phyloP scores from a whole-genome alignment of 2,888 invertebrate genomes.

The Ophraella communa region DNA sequence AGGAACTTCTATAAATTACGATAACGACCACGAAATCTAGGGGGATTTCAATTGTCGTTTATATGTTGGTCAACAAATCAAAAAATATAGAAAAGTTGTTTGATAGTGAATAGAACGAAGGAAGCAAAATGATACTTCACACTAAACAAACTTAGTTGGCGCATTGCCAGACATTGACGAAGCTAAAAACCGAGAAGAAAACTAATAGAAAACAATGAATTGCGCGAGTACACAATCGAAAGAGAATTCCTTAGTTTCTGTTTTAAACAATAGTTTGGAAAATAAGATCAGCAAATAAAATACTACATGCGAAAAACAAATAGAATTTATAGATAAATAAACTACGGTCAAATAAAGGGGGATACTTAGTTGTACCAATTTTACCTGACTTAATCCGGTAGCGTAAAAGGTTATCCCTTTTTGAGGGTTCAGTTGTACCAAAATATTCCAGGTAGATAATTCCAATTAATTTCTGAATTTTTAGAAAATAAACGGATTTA shows the following conservation, averaged over 20 bases:
- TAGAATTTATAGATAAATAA: neutral
- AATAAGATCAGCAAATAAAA: neutral
- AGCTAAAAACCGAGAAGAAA: neutral
- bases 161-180: constrained; percentile 34
- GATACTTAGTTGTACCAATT: too few species aligned
- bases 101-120: constrained; percentile 34
- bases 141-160: constrained; percentile 45
- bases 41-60: constrained; percentile 32
- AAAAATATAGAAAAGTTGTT: constrained; percentile 36
- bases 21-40: constrained; percentile 27
- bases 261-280: constrained; percentile 7
- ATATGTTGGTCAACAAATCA: constrained; percentile 32
- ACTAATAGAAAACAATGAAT: constrained; percentile 17
- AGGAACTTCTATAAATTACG: constrained; percentile 27
- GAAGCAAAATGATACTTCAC: constrained; percentile 37
- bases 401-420: too few species aligned
- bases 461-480: too few species aligned
- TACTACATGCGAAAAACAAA: neutral
- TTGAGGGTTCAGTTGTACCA: too few species aligned
- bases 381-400: too few species aligned
- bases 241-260: constrained; percentile 2
- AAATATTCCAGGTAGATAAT: too few species aligned
- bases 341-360: too few species aligned
- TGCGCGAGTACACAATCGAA: constrained; percentile 15
- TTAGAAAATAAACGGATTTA: too few species aligned